Conservation (phyloP, 2,797 vertebrate species). For the Mastacembelus armatus region DNA sequence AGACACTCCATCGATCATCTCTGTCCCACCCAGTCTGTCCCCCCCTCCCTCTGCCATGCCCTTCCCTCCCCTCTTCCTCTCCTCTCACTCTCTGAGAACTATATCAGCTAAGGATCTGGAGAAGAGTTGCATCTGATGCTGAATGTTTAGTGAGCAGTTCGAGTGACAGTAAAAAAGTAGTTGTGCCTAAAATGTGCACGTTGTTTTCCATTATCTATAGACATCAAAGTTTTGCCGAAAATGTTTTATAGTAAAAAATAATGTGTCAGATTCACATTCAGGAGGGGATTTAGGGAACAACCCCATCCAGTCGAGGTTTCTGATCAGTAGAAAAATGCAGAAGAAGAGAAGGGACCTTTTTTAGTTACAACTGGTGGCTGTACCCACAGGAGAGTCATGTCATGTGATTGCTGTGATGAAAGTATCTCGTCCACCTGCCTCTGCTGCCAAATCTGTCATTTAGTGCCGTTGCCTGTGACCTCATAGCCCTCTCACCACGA, state of each 20-base stretch:
- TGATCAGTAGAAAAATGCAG: not conserved
- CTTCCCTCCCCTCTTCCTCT: slow-evolving; percentile 83
- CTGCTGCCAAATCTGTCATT: not conserved
- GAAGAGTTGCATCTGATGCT: slow-evolving; percentile 77
- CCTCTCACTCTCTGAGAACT: slow-evolving; percentile 78
- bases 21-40: slow-evolving; percentile 85
- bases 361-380: no score
- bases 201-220: not conserved
- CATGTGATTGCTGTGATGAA: no score
- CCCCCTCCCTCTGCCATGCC: slow-evolving; percentile 80
- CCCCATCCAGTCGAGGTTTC: not conserved
- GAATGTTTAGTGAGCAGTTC: not conserved
- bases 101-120: slow-evolving; percentile 85
- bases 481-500: not conserved
- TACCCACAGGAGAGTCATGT: no score
- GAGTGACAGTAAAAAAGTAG: not conserved
- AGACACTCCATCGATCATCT: slow-evolving; percentile 88
- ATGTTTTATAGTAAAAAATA: not conserved
- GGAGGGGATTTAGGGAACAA: not conserved
- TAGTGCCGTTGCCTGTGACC: not conserved
- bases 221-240: not conserved
- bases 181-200: not conserved
- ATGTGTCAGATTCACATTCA: not conserved
- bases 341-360: not conserved
- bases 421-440: not conserved